Conservation (phyloP, 2,797 vertebrate species). For the Pseudochaenichthys georgianus region DNA sequence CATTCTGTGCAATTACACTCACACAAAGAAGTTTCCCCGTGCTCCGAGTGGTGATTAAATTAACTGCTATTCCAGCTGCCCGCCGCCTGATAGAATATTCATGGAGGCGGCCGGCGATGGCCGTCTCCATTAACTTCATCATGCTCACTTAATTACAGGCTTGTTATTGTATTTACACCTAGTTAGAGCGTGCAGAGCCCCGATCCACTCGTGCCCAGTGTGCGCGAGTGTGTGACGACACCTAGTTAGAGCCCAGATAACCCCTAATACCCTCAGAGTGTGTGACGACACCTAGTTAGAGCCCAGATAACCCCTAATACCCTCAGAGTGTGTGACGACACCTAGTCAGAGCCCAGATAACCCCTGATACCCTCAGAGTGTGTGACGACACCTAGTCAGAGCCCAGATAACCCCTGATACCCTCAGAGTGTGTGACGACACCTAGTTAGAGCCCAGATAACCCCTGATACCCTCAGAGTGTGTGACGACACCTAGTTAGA, state of each 20-base stretch:
- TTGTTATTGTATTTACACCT: conserved; percentile 99
- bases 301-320: conserved; percentile 78
- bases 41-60: conserved; percentile 99
- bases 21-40: conserved; percentile 99
- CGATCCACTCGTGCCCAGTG: conserved; percentile 92
- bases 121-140: conserved; percentile 99
- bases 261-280: conserved; percentile 39
- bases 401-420: too few relatives aligned
- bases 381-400: too few relatives aligned
- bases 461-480: too few relatives aligned
- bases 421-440: too few relatives aligned
- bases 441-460: too few relatives aligned
- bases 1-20: conserved; percentile 99
- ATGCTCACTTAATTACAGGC: conserved; percentile 99
- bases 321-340: conserved; percentile 42
- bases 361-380: too few relatives aligned
- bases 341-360: too few relatives aligned
- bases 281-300: conserved; percentile 83
- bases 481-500: too few relatives aligned
- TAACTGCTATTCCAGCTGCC: conserved; percentile 99
- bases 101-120: conserved; percentile 99
- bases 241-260: too few relatives aligned
- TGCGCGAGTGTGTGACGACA: conserved; percentile 17
- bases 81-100: conserved; percentile 99
- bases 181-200: conserved; percentile 99